Percentiles rank a stretch among this genome's conserved stretches.
These are phyloP conservation scores for Maniola hyperantus DNA, from an alignment of 2,888 invertebrate species.

Conservation along the genomic window DNA sequence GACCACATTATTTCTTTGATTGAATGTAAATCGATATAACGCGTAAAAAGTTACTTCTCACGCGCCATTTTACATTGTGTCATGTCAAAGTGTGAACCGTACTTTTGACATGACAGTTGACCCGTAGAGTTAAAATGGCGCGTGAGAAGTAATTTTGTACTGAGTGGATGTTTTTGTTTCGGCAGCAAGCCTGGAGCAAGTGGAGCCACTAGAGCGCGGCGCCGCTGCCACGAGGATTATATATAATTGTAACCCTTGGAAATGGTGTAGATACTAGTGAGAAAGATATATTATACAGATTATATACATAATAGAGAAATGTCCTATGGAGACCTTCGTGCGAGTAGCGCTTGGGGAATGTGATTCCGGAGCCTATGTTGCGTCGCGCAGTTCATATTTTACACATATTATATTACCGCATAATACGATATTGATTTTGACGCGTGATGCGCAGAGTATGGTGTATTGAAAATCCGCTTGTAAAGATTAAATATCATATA, in stretches of 20 bases:
- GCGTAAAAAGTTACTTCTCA: too few relatives aligned
- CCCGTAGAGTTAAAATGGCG: too few relatives aligned
- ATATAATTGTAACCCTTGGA: slow-evolving; percentile 76
- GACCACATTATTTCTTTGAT: too few relatives aligned
- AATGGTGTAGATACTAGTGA: slow-evolving; percentile 82
- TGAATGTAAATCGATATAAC: too few relatives aligned
- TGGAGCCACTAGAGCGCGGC: slow-evolving; percentile 71
- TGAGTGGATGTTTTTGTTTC: neutral
- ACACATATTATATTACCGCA: slow-evolving; percentile 77
- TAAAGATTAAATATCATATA: slow-evolving; percentile 90
- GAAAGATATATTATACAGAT: slow-evolving; percentile 82
- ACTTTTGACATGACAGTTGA: too few relatives aligned
- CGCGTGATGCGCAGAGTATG: slow-evolving; percentile 61
- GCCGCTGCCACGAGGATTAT: slow-evolving; percentile 59
- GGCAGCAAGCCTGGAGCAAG: slow-evolving; percentile 75
- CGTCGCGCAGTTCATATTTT: slow-evolving; percentile 67
- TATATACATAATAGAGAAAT: slow-evolving; percentile 80
- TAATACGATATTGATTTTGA: slow-evolving; percentile 76
- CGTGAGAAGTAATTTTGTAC: too few relatives aligned
- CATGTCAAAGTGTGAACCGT: too few relatives aligned
- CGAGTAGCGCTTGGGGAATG: slow-evolving; percentile 65
- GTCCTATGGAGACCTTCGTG: slow-evolving; percentile 77
- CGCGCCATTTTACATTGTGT: too few relatives aligned
- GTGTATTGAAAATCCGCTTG: slow-evolving; percentile 87
- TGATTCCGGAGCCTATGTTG: slow-evolving; percentile 71